Evolutionary conservation across 2,888 invertebrate genomes (phyloP).

Genomic region (Eudasyphora cyanicolor): DNA sequence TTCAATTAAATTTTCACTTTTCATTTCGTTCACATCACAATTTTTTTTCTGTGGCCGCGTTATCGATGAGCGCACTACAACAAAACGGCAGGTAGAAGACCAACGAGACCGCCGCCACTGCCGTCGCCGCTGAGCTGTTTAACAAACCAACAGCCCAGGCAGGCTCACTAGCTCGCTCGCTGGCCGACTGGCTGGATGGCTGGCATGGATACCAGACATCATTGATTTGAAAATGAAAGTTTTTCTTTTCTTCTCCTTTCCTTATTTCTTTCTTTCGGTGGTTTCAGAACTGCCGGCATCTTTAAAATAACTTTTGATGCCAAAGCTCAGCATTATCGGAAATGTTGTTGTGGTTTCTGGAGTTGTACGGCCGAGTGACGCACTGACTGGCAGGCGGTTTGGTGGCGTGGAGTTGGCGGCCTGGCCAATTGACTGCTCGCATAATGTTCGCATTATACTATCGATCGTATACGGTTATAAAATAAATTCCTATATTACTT

Average conservation of each 20-base stretch:
- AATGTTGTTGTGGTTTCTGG: constrained; percentile 20
- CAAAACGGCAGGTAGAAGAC: constrained; percentile 39
- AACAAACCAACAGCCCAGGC: background rate
- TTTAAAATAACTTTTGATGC: constrained; percentile 53
- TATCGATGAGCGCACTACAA: constrained; percentile 59
- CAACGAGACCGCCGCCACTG: constrained; percentile 31
- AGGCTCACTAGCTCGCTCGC: background rate
- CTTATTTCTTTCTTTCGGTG: constrained; percentile 10
- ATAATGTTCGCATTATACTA: constrained; percentile 38
- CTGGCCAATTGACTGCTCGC: constrained; percentile 21
- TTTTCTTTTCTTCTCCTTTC: constrained; percentile 36
- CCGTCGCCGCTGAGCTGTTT: too few relatives aligned
- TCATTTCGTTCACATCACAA: constrained; percentile 60
- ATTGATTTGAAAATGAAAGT: constrained; percentile 67
- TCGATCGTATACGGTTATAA: constrained; percentile 41
- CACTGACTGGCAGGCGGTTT: too few relatives aligned
- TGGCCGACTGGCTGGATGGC: constrained; percentile 41
- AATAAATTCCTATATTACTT: constrained; percentile 55
- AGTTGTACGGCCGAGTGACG: too few relatives aligned
- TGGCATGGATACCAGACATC: constrained; percentile 57
- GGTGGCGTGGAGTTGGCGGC: background rate
- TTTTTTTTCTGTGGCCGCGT: constrained; percentile 34
- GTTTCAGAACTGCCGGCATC: constrained; percentile 60
- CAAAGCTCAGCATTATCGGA: constrained; percentile 22
- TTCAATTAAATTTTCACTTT: constrained; percentile 65